A percentile compares a stretch with the other conserved stretches of the same genome.
Evolutionary conservation across 2,797 vertebrate species (phyloP).

Genomic region (Astyanax mexicanus): DNA sequence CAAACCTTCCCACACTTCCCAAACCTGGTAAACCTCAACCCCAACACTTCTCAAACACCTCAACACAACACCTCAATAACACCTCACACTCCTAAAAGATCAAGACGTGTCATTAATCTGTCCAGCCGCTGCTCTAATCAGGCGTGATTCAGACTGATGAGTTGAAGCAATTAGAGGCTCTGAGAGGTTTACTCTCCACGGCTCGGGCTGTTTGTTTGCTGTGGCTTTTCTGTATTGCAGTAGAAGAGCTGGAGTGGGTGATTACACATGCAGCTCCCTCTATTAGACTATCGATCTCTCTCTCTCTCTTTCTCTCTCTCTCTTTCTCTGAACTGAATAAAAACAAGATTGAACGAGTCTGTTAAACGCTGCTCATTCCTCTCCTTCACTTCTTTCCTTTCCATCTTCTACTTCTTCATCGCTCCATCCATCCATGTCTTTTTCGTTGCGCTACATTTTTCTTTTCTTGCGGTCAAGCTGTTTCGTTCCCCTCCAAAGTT

Average conservation of each 20-base stretch:
- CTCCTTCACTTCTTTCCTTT: background rate
- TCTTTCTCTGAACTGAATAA: constrained; percentile 58
- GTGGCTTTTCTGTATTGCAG: background rate
- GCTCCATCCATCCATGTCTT: constrained; percentile 12
- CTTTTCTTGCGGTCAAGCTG: background rate
- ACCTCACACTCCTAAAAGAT: background rate
- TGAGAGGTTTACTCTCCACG: too few relatives aligned
- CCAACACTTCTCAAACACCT: background rate
- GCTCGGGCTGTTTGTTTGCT: constrained; percentile 2
- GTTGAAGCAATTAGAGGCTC: background rate
- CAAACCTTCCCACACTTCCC: too few relatives aligned
- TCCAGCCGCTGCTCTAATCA: too few relatives aligned
- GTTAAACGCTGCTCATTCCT: background rate
- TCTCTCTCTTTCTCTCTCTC: constrained; percentile 55
- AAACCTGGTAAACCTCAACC: background rate
- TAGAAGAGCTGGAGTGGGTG: constrained; percentile 52
- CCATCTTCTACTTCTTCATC: constrained; percentile 10
- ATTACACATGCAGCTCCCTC: constrained; percentile 41
- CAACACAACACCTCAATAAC: background rate
- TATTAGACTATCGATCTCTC: constrained; percentile 59
- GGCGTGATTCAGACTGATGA: background rate
- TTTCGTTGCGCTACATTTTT: background rate
- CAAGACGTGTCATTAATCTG: background rate
- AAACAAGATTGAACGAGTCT: constrained; percentile 49
- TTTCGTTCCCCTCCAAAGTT: background rate